These are phyloP conservation scores for Limnodromus scolopaceus DNA, from an alignment of 2,797 vertebrate genomes.

Conservation along the genomic window DNA sequence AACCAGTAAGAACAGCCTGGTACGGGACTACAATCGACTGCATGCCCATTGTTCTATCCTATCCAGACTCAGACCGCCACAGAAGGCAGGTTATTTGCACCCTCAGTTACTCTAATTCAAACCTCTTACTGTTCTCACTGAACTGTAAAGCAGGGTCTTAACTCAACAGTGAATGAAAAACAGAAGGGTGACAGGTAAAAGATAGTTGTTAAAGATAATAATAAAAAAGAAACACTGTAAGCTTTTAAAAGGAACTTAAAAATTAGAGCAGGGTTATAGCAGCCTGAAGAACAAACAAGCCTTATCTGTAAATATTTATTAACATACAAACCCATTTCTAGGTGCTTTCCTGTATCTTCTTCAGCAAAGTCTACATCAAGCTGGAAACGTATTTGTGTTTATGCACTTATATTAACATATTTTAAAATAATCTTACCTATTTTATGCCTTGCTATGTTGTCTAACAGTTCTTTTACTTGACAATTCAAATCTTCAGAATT, in stretches of 20 bases:
- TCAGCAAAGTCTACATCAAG: background rate
- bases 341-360: background rate
- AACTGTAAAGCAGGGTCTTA: background rate
- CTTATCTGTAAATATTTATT: background rate
- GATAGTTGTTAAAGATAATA: background rate
- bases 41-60: background rate
- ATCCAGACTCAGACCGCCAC: background rate
- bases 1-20: background rate
- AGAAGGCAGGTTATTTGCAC: background rate
- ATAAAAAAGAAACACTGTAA: background rate
- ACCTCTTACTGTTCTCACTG: background rate
- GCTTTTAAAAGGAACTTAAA: background rate
- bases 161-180: background rate
- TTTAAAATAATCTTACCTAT: slow-evolving; percentile 50
- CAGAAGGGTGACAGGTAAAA: background rate
- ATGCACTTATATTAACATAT: background rate
- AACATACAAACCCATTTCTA: background rate
- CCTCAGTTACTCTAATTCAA: background rate
- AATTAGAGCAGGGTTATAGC: background rate
- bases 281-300: background rate
- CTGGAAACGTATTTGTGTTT: background rate
- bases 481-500: background rate
- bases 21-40: background rate
- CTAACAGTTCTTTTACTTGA: background rate
- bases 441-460: background rate